A percentile compares a stretch with the other conserved stretches of the same genome.
Evolutionary conservation across 1,140 invertebrate species (phyloP).

Genomic region (Drosophila pallidifrons): DNA sequence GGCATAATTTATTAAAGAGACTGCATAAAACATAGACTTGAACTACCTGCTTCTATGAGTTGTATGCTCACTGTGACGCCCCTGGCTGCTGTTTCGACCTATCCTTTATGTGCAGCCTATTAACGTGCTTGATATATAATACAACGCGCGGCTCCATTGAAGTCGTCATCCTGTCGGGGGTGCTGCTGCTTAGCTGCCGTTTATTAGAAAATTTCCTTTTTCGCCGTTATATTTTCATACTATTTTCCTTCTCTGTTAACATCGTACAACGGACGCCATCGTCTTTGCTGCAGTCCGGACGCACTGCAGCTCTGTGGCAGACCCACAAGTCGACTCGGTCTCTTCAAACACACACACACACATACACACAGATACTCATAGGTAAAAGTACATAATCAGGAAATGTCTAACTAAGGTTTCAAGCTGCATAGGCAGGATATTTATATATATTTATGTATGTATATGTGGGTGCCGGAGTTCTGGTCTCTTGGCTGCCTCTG

Average conservation of each 20-base stretch:
- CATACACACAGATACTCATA: constrained; percentile 6
- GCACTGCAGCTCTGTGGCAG: constrained; percentile 27
- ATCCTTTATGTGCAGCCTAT: constrained; percentile 47
- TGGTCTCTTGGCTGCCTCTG: constrained; percentile 27
- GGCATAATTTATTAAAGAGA: too few species aligned
- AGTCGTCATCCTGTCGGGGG: constrained; percentile 66
- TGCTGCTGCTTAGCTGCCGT: constrained; percentile 48
- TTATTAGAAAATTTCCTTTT: constrained; percentile 61
- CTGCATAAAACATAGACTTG: too few species aligned
- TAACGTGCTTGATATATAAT: constrained; percentile 65
- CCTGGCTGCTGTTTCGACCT: constrained; percentile 28
- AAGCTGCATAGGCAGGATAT: constrained; percentile 36
- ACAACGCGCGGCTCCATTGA: constrained; percentile 58
- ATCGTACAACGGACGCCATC: not conserved
- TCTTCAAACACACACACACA: constrained; percentile 12
- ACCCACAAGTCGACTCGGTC: not conserved
- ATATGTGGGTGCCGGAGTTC: not conserved
- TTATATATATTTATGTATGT: constrained; percentile 6
- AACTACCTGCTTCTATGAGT: not conserved
- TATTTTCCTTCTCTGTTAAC: not conserved
- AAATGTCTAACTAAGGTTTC: constrained; percentile 23
- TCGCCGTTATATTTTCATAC: constrained; percentile 34
- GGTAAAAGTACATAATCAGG: not conserved
- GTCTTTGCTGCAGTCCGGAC: constrained; percentile 46
- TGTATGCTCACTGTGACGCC: constrained; percentile 19